phyloP scores from a whole-genome alignment of 2,888 invertebrate genomes.

The Ennomos quercinarius region DNA sequence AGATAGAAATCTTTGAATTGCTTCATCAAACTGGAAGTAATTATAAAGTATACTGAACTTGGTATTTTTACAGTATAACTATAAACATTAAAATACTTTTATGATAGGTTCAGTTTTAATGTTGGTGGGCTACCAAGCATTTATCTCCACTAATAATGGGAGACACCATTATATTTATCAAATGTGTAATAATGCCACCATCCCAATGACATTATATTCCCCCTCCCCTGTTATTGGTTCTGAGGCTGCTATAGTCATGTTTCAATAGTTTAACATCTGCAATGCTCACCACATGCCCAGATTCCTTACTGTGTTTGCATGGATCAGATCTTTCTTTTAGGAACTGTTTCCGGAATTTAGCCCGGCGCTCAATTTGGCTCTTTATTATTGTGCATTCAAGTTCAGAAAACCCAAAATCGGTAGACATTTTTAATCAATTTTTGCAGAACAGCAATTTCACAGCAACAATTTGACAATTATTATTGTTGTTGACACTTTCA shows the following conservation, averaged over 20 bases:
- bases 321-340: conserved; percentile 89
- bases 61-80: too few relatives aligned
- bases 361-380: conserved; percentile 86
- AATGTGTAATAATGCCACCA: too few relatives aligned
- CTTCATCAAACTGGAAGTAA: conserved; percentile 90
- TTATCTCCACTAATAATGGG: too few relatives aligned
- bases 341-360: conserved; percentile 87
- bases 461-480: too few relatives aligned
- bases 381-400: conserved; percentile 80
- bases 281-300: conserved; percentile 88
- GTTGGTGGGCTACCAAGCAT: too few relatives aligned
- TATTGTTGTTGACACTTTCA: too few relatives aligned
- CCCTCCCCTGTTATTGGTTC: too few relatives aligned
- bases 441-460: background rate
- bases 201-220: too few relatives aligned
- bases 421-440: conserved; percentile 43
- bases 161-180: too few relatives aligned
- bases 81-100: too few relatives aligned
- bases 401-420: conserved; percentile 77
- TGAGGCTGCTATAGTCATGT: too few relatives aligned
- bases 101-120: too few relatives aligned
- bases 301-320: conserved; percentile 86
- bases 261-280: background rate
- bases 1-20: conserved; percentile 89
- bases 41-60: background rate